Conservation (phyloP, 2,113 vertebrate genomes). For the Tinamus guttatus region DNA sequence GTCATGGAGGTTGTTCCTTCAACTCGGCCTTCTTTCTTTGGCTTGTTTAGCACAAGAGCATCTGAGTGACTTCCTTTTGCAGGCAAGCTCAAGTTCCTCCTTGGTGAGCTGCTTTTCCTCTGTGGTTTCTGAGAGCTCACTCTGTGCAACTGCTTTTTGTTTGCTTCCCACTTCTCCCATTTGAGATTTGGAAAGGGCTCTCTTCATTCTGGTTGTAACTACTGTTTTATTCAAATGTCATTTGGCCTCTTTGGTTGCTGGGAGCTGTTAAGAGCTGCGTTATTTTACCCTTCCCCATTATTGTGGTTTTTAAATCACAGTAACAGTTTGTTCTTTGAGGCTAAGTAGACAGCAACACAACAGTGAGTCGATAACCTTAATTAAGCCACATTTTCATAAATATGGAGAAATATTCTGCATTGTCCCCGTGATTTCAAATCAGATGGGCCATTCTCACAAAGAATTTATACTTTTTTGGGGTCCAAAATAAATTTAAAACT, state of each 20-base stretch:
- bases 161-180: background rate
- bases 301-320: too few relatives aligned
- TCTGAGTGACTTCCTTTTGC: background rate
- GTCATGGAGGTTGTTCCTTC: background rate
- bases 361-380: background rate
- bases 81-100: background rate
- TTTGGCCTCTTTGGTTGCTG: background rate
- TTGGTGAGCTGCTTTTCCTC: background rate
- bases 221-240: background rate
- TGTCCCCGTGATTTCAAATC: background rate
- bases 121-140: background rate
- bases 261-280: background rate
- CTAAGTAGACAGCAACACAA: background rate
- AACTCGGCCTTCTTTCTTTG: fast-evolving
- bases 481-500: background rate
- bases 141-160: background rate
- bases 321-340: background rate
- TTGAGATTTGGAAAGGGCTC: background rate
- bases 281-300: background rate
- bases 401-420: background rate
- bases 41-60: background rate
- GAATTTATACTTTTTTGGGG: background rate
- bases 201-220: background rate
- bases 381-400: background rate
- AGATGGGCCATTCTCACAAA: background rate